Conservation (phyloP, 2,113 vertebrate species). For the Bambusicola thoracicus region DNA sequence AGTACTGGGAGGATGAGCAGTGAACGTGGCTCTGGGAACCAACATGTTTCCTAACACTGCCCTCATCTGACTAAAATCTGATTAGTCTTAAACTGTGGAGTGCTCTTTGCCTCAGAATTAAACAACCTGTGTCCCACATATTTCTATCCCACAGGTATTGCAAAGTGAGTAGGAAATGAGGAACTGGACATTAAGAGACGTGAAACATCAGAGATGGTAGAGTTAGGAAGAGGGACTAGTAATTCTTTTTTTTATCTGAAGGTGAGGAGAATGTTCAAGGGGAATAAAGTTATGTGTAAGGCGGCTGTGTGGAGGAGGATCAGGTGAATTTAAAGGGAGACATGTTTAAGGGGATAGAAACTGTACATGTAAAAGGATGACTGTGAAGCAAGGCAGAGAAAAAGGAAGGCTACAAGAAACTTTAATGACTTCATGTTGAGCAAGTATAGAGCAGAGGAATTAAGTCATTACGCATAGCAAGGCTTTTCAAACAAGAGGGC, state of each 20-base stretch:
- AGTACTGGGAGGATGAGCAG: not conserved
- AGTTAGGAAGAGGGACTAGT: not conserved
- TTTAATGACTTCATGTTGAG: not conserved
- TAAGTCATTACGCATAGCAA: not conserved
- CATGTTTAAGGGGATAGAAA: not conserved
- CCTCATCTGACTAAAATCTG: constrained; percentile 33
- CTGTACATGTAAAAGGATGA: not conserved
- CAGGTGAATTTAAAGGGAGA: not conserved
- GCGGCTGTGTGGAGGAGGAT: not conserved
- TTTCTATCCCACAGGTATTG: not conserved
- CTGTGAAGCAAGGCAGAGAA: not conserved
- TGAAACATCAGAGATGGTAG: not conserved
- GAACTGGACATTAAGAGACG: not conserved
- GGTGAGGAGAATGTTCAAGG: not conserved
- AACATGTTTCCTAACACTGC: constrained; percentile 29
- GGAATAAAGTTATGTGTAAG: not conserved
- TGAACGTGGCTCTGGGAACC: not conserved
- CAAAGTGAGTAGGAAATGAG: not conserved
- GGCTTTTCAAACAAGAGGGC: not conserved
- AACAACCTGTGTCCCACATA: accelerated
- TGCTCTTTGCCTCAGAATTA: not conserved
- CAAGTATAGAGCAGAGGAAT: not conserved
- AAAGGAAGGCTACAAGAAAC: not conserved
- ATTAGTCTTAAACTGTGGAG: not conserved
- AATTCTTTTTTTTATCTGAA: not conserved